phyloP scores from a whole-genome alignment of 1,140 invertebrate species.

The Frieseomelitta varia region DNA sequence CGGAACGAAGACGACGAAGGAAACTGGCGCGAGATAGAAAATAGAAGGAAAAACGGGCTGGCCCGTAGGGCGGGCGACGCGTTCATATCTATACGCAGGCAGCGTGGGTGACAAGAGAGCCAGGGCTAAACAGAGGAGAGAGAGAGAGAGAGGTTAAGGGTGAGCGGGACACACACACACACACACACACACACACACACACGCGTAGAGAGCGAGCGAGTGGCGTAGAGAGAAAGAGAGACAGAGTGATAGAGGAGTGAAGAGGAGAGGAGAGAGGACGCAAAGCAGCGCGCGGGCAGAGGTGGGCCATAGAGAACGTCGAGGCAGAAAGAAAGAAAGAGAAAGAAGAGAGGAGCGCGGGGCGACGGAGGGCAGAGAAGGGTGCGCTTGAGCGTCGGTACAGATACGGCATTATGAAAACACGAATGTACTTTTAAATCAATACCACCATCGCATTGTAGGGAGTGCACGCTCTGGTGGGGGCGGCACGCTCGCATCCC shows the following conservation, averaged over 20 bases:
- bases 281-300: not conserved
- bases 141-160: slow-evolving; percentile 30
- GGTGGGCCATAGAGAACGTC: slow-evolving; percentile 2
- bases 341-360: slow-evolving; percentile 48
- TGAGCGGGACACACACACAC: not conserved
- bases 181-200: no score
- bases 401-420: slow-evolving; percentile 83
- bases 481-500: slow-evolving; percentile 67
- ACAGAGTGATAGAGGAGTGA: not conserved
- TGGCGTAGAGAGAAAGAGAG: not conserved
- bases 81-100: slow-evolving; percentile 36
- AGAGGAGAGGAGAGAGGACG: not conserved
- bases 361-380: slow-evolving; percentile 59
- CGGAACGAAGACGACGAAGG: not conserved
- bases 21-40: not conserved
- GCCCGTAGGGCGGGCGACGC: slow-evolving; percentile 30
- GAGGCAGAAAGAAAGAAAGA: not conserved
- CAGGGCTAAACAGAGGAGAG: slow-evolving; percentile 2
- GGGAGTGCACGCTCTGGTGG: slow-evolving; percentile 71
- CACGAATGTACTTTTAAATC: slow-evolving; percentile 83
- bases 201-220: not conserved
- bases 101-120: slow-evolving; percentile 43
- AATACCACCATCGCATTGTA: slow-evolving; percentile 82
- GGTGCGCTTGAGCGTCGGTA: slow-evolving; percentile 71
- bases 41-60: slow-evolving; percentile 27